Conservation (phyloP, 2,888 invertebrate genomes). For the Limnephilus lunatus region DNA sequence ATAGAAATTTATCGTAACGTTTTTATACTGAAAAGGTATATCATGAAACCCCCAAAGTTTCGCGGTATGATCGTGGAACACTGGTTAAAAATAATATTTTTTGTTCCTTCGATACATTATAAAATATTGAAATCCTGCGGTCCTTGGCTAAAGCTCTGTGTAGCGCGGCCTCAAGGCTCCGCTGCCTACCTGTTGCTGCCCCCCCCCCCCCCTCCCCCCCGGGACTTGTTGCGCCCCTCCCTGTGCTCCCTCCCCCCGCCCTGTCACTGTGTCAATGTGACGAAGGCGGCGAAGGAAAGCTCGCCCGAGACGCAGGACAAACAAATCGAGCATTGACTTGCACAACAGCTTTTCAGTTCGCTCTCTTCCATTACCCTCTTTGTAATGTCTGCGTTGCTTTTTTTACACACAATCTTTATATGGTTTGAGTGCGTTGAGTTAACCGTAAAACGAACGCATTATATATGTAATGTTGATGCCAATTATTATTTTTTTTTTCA, state of each 20-base stretch:
- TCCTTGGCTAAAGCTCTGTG: not conserved
- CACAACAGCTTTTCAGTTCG: not conserved
- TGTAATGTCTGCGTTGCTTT: not conserved
- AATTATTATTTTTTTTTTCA: no score
- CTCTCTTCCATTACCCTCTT: not conserved
- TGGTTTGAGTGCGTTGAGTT: not conserved
- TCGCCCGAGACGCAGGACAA: slow-evolving; percentile 13
- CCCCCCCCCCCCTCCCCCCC: not conserved
- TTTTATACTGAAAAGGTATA: no score
- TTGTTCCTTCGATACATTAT: not conserved
- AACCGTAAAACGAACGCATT: no score
- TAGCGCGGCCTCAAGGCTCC: slow-evolving; percentile 16
- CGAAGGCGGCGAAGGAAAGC: slow-evolving; percentile 3
- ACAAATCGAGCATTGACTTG: slow-evolving; percentile 36
- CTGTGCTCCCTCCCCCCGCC: not conserved
- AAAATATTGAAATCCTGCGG: not conserved
- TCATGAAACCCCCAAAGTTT: no score
- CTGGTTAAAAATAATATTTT: not conserved
- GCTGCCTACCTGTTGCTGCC: slow-evolving; percentile 35
- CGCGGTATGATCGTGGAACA: no score
- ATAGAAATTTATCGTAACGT: no score
- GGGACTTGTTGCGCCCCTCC: slow-evolving; percentile 36
- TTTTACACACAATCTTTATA: not conserved
- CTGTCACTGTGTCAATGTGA: slow-evolving; percentile 28
- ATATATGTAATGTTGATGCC: no score